Conservation (phyloP, 2,113 vertebrate species). For the Lophius piscatorius region DNA sequence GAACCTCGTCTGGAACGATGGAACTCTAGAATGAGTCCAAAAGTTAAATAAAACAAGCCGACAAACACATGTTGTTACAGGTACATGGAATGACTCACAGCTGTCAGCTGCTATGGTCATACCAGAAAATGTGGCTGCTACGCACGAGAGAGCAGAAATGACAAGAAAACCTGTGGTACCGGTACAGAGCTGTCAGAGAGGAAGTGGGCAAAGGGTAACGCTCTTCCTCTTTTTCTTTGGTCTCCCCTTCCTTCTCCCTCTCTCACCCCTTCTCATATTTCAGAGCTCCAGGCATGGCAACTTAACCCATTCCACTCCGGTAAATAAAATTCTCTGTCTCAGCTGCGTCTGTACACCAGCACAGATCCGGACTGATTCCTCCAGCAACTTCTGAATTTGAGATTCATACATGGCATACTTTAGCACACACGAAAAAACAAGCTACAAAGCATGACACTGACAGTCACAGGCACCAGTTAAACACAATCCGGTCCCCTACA, state of each 20-base stretch:
- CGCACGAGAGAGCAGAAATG: constrained; percentile 3
- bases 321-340: not conserved
- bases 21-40: constrained; percentile 42
- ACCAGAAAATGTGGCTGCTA: constrained; percentile 3
- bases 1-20: constrained; percentile 46
- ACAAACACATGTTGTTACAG: not conserved
- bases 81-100: not conserved
- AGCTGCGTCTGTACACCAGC: constrained; percentile 8
- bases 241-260: constrained; percentile 45
- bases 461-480: no score
- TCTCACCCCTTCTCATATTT: constrained; percentile 69
- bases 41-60: not conserved
- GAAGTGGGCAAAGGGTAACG: constrained; percentile 37
- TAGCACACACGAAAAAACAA: no score
- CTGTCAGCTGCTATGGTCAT: not conserved
- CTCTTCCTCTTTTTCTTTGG: constrained; percentile 54
- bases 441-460: no score
- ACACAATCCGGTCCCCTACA: no score
- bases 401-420: no score
- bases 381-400: no score
- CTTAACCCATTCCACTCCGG: constrained; percentile 63
- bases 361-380: no score
- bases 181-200: constrained; percentile 28
- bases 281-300: constrained; percentile 48
- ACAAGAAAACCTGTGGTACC: not conserved